Percentiles rank a stretch among this genome's conserved stretches.
These are phyloP conservation scores for Nephrotoma flavescens DNA, from an alignment of 2,888 invertebrate genomes.

Conservation along the genomic window DNA sequence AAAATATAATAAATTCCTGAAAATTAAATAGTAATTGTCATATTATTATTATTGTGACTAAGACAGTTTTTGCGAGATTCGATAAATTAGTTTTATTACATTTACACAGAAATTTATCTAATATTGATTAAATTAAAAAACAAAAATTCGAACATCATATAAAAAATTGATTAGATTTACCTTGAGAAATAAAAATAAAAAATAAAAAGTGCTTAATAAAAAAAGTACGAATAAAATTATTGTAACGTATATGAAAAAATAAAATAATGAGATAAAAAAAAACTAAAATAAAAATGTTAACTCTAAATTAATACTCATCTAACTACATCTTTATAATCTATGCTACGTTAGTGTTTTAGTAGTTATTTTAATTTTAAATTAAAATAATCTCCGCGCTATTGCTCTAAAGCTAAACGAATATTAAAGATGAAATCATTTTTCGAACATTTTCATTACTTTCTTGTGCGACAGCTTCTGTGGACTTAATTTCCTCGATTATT, in stretches of 20 bases:
- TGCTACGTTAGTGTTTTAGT: background rate
- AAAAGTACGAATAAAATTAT: background rate
- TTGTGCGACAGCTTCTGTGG: conserved; percentile 11
- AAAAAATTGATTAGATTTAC: background rate
- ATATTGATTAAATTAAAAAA: background rate
- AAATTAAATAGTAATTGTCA: background rate
- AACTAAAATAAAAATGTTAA: background rate
- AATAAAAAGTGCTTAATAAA: background rate
- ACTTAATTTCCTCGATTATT: conserved; percentile 12
- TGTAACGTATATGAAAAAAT: background rate
- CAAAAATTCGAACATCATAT: background rate
- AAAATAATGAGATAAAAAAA: background rate
- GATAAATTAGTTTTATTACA: background rate
- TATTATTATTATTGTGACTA: background rate
- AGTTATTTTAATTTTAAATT: background rate
- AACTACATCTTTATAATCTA: background rate
- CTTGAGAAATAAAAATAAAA: background rate
- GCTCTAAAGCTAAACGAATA: conserved; percentile 12
- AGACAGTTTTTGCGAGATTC: background rate
- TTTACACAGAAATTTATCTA: background rate
- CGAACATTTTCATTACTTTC: conserved; percentile 18
- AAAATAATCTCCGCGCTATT: background rate
- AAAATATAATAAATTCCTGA: background rate
- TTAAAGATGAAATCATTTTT: conserved; percentile 19
- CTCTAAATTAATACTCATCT: background rate